Evolutionary conservation across 2,888 invertebrate genomes (phyloP).

Genomic region (Acronicta aceris): DNA sequence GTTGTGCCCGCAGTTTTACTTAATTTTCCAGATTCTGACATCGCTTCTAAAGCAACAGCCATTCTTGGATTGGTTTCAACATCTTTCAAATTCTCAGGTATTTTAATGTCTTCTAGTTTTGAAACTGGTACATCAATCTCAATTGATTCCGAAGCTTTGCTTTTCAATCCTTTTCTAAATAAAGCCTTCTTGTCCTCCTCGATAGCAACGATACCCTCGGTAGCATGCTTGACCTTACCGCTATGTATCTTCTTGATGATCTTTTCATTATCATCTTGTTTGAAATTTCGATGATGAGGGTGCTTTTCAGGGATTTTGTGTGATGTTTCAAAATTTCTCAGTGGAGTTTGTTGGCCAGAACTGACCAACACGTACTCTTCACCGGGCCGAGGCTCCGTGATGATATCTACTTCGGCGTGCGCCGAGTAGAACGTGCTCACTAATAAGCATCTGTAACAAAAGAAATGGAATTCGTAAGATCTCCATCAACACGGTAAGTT

Average conservation of each 20-base stretch:
- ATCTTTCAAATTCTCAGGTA: slow-evolving; percentile 85
- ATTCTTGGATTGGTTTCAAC: slow-evolving; percentile 82
- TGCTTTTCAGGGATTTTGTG: slow-evolving; percentile 91
- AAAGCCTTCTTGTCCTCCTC: slow-evolving; percentile 83
- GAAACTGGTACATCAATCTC: slow-evolving; percentile 86
- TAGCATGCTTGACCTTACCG: slow-evolving; percentile 76
- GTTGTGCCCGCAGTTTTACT: slow-evolving; percentile 81
- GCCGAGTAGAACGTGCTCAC: slow-evolving; percentile 81
- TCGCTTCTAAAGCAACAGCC: slow-evolving; percentile 82
- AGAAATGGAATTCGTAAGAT: slow-evolving; percentile 57
- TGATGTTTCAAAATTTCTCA: slow-evolving; percentile 91
- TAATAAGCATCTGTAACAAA: slow-evolving; percentile 87
- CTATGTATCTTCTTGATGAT: slow-evolving; percentile 77
- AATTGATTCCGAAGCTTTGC: slow-evolving; percentile 79
- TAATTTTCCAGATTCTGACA: slow-evolving; percentile 85
- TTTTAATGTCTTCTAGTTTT: slow-evolving; percentile 84
- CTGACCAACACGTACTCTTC: slow-evolving; percentile 92
- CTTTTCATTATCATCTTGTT: slow-evolving; percentile 82
- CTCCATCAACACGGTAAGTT: slow-evolving; percentile 60
- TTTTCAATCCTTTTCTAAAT: slow-evolving; percentile 78
- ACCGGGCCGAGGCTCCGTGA: slow-evolving; percentile 90
- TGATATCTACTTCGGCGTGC: slow-evolving; percentile 88
- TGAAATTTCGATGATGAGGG: slow-evolving; percentile 74
- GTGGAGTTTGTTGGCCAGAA: slow-evolving; percentile 84
- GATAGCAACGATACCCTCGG: slow-evolving; percentile 84